These are phyloP conservation scores for Diplazon laetatorius DNA, from an alignment of 2,888 invertebrate genomes.

Conservation along the genomic window DNA sequence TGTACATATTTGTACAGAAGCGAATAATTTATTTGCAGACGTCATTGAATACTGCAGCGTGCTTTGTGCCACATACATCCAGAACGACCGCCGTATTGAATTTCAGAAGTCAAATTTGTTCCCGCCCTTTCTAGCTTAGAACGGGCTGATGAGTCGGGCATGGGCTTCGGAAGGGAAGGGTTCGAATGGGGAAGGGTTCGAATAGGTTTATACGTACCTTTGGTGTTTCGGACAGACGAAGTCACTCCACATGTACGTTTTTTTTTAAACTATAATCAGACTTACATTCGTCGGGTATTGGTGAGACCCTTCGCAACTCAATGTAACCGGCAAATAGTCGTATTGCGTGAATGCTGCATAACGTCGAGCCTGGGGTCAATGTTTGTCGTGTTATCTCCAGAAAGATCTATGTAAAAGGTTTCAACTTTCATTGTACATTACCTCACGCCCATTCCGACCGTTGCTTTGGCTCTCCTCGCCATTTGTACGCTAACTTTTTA, in stretches of 20 bases:
- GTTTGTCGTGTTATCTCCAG: constrained; percentile 57
- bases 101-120: constrained; percentile 64
- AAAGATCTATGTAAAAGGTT: constrained; percentile 26
- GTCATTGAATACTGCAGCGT: constrained; percentile 32
- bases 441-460: constrained; percentile 68
- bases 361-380: constrained; percentile 55
- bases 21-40: too few species aligned
- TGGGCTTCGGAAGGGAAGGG: constrained; percentile 8
- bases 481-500: too few species aligned
- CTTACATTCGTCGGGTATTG: constrained; percentile 65
- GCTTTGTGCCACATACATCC: neutral
- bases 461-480: too few species aligned
- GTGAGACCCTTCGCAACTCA: constrained; percentile 67
- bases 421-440: constrained; percentile 47
- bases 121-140: constrained; percentile 67
- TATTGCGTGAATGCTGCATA: constrained; percentile 61
- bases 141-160: constrained; percentile 56
- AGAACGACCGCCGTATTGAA: constrained; percentile 40
- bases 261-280: constrained; percentile 68
- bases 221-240: constrained; percentile 47
- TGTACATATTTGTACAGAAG: too few species aligned
- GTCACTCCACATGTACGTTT: constrained; percentile 69
- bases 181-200: constrained; percentile 31
- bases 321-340: constrained; percentile 70
- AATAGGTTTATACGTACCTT: constrained; percentile 20